A percentile compares a stretch with the other conserved stretches of the same genome.
Conservation (phyloP, 2,888 invertebrate genomes). For the Lasioglossum vierecki region DNA sequence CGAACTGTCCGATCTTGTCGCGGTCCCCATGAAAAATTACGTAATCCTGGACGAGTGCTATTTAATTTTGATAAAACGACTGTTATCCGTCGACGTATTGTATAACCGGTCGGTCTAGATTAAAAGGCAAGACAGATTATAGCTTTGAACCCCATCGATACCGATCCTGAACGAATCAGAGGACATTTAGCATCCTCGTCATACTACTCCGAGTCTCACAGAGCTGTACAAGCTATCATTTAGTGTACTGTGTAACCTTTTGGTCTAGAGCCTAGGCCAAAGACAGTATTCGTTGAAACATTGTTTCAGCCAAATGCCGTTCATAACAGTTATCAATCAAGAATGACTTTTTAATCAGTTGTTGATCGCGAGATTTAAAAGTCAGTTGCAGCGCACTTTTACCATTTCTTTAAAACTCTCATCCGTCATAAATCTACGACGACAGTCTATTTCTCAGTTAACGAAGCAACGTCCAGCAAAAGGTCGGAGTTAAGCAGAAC, state of each 20-base stretch:
- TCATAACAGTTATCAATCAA: too few species aligned
- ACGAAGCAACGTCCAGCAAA: neutral
- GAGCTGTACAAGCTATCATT: neutral
- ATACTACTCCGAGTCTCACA: neutral
- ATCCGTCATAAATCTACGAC: neutral
- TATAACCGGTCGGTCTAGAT: neutral
- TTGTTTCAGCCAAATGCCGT: too few species aligned
- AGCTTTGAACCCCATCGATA: neutral
- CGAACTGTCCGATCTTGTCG: neutral
- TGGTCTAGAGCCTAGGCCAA: too few species aligned
- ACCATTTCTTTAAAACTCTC: neutral
- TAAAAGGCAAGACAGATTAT: neutral
- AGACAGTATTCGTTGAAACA: neutral
- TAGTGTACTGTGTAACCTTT: neutral
- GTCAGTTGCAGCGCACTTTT: neutral
- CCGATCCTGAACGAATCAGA: too few species aligned
- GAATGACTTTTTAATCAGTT: too few species aligned
- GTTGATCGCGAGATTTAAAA: neutral
- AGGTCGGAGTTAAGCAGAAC: neutral
- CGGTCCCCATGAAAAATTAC: conserved; percentile 23
- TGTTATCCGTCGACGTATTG: neutral
- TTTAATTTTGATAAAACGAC: conserved; percentile 28
- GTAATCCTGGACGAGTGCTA: neutral
- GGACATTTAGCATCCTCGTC: neutral
- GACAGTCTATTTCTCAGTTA: neutral